A percentile compares a stretch with the other conserved stretches of the same genome.
These are phyloP conservation scores for Hylaeus volcanicus DNA, from an alignment of 1,140 invertebrate genomes.

Conservation along the genomic window DNA sequence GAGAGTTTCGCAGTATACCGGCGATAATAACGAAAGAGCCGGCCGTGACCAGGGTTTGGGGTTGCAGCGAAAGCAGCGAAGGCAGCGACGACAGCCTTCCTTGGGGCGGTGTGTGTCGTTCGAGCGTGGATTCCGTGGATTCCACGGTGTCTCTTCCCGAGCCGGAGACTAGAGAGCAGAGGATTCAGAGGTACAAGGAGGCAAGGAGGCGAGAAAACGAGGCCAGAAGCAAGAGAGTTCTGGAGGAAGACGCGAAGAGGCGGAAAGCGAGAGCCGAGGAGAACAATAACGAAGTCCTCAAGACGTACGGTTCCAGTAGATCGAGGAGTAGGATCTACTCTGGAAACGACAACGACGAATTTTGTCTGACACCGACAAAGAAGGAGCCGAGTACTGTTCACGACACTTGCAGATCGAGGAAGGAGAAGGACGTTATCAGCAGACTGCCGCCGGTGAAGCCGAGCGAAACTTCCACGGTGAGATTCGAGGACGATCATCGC, in stretches of 20 bases:
- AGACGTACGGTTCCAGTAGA: conserved; percentile 30
- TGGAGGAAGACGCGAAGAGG: conserved; percentile 76
- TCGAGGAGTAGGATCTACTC: conserved; percentile 51
- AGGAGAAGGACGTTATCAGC: conserved; percentile 41
- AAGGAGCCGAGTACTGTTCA: conserved; percentile 18
- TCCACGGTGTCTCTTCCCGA: conserved; percentile 57
- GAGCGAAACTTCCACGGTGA: conserved; percentile 43
- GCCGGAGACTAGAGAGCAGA: conserved; percentile 74
- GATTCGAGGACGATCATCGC: conserved; percentile 53
- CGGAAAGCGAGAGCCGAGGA: conserved; percentile 68
- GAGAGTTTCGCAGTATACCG: conserved; percentile 68
- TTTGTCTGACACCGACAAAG: conserved; percentile 14
- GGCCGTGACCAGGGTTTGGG: conserved; percentile 69
- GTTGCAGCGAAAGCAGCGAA: conserved; percentile 79
- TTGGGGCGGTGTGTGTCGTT: conserved; percentile 69
- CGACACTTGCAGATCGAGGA: conserved; percentile 23
- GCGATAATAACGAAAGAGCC: conserved; percentile 60
- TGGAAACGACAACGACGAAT: conserved; percentile 52
- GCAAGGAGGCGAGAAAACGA: conserved; percentile 76
- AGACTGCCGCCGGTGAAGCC: conserved; percentile 59
- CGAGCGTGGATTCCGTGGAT: conserved; percentile 71
- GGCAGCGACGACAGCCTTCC: conserved; percentile 78
- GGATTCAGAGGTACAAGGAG: conserved; percentile 78
- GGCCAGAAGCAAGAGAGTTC: conserved; percentile 71
- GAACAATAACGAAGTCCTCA: conserved; percentile 67